phyloP scores from a whole-genome alignment of 1,140 invertebrate genomes.

The Drosophila prosaltans region DNA sequence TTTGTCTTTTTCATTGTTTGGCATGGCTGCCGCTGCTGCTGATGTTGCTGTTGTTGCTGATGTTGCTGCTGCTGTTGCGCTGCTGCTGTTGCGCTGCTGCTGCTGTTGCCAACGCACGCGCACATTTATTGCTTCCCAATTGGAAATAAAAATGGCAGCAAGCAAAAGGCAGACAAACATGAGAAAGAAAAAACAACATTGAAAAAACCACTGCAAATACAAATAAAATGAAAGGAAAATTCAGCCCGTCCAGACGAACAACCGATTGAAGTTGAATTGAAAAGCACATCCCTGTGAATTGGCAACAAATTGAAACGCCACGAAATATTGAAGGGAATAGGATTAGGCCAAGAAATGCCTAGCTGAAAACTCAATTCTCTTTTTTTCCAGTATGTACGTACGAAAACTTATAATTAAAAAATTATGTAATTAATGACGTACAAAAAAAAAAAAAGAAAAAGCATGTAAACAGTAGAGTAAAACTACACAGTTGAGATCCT shows the following conservation, averaged over 20 bases:
- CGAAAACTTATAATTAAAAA: too few relatives aligned
- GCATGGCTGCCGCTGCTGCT: conserved; percentile 45
- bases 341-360: not conserved
- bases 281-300: conserved; percentile 47
- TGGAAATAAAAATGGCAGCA: conserved; percentile 75
- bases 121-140: conserved; percentile 80
- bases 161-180: conserved; percentile 33
- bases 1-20: conserved; percentile 82
- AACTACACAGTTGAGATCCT: too few relatives aligned
- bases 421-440: too few relatives aligned
- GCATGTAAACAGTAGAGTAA: too few relatives aligned
- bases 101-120: conserved; percentile 71
- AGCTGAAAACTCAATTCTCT: not conserved
- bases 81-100: conserved; percentile 4
- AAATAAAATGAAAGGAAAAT: conserved; percentile 21
- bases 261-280: conserved; percentile 54
- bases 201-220: conserved; percentile 7
- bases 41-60: not conserved
- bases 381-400: not conserved
- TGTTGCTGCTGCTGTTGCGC: conserved; percentile 4
- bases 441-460: too few relatives aligned
- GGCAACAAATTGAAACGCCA: conserved; percentile 13
- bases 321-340: conserved; percentile 50
- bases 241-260: conserved; percentile 21
- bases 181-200: conserved; percentile 18